Conservation (phyloP, 1,140 invertebrate species). For the Scaptomyza hsui region DNA sequence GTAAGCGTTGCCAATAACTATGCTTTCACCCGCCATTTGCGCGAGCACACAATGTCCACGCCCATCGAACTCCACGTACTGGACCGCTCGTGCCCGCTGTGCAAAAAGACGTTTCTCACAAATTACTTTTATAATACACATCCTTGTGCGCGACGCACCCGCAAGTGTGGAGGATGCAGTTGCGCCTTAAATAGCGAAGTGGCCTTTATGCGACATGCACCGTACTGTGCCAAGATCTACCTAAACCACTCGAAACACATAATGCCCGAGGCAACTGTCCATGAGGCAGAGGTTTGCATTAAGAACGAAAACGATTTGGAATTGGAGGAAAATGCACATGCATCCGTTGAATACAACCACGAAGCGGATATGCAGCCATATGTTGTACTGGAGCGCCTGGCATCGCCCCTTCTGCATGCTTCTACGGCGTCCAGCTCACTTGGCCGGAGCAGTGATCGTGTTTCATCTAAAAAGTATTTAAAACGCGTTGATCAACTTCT, state of each 20-base stretch:
- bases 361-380: slow-evolving; percentile 64
- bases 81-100: slow-evolving; percentile 73
- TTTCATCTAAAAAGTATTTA: slow-evolving; percentile 72
- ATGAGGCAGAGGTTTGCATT: slow-evolving; percentile 64
- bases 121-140: slow-evolving; percentile 80
- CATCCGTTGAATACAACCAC: slow-evolving; percentile 22
- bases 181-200: slow-evolving; percentile 48
- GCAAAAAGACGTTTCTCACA: slow-evolving; percentile 71
- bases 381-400: slow-evolving; percentile 66
- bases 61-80: slow-evolving; percentile 58
- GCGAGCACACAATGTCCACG: slow-evolving; percentile 57
- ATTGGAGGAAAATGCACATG: slow-evolving; percentile 42
- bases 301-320: slow-evolving; percentile 71
- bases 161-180: slow-evolving; percentile 73
- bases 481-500: slow-evolving; percentile 76
- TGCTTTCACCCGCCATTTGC: slow-evolving; percentile 64
- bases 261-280: slow-evolving; percentile 51
- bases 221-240: slow-evolving; percentile 69
- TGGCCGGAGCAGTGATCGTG: slow-evolving; percentile 51
- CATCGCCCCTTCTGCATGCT: slow-evolving; percentile 53
- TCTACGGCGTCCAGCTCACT: slow-evolving; percentile 19
- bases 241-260: slow-evolving; percentile 74
- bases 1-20: slow-evolving; percentile 58
- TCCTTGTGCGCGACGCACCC: slow-evolving; percentile 71
- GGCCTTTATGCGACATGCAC: slow-evolving; percentile 69